Conservation (phyloP, 2,888 invertebrate species). For the Eumacrocentrus americanus region DNA sequence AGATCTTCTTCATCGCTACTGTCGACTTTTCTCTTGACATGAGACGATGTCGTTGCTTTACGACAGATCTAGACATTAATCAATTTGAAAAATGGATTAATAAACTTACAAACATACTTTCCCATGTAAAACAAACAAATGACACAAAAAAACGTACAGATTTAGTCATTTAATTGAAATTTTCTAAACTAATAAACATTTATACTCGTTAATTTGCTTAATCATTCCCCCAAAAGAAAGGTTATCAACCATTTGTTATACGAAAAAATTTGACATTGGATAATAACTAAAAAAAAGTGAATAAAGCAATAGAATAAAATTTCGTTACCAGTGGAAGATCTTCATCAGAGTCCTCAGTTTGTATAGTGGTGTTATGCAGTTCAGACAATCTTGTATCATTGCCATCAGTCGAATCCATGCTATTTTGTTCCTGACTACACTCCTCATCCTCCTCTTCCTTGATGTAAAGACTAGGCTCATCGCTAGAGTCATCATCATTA, state of each 20-base stretch:
- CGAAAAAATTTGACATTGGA: constrained; percentile 15
- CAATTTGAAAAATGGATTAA: constrained; percentile 4
- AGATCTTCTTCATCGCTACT: constrained; percentile 68
- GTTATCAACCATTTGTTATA: constrained; percentile 39
- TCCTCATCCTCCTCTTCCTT: constrained; percentile 55
- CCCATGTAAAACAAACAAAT: too few species aligned
- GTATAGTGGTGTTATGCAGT: constrained; percentile 57
- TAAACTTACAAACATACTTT: too few species aligned
- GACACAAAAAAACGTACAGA: too few species aligned
- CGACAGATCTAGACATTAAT: constrained; percentile 41
- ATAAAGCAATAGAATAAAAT: constrained; percentile 48
- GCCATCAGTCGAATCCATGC: constrained; percentile 53
- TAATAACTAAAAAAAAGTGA: constrained; percentile 22
- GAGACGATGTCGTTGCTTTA: constrained; percentile 43
- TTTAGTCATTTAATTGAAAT: too few species aligned
- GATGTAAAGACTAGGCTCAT: constrained; percentile 65
- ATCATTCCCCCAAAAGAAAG: background rate
- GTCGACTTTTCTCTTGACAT: constrained; percentile 63
- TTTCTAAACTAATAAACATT: too few species aligned
- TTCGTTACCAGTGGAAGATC: constrained; percentile 75
- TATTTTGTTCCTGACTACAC: constrained; percentile 66
- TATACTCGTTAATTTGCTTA: too few species aligned
- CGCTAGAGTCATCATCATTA: constrained; percentile 51
- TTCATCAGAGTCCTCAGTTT: constrained; percentile 70
- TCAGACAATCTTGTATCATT: constrained; percentile 57